Evolutionary conservation across 2,888 invertebrate species (phyloP), one percentile per base, ranked within the genome.

Genomic region (Pocota personata): DNA sequence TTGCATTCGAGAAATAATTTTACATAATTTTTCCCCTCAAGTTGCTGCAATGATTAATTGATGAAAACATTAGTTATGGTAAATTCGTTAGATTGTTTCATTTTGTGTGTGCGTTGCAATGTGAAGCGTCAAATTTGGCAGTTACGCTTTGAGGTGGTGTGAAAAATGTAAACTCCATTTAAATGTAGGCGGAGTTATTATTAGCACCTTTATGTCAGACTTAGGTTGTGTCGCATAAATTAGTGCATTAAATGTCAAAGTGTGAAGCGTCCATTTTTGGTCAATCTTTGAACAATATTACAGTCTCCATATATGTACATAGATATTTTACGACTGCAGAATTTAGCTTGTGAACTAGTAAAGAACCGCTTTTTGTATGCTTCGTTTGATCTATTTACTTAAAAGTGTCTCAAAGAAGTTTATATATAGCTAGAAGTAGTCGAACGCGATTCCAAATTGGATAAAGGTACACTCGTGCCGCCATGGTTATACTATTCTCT

Each of bases 21-120:
- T 62, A 62, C 62, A 46, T 46, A 62, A 62, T 19, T 48, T 30
- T 48, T 32, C 12, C n/a, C 21, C 21, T 48, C 6, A 46, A 30
- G 19, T 64, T 46, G 7, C 16, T 19, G 10, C 32, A 21, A 21
- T 48, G 46, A 64, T 52, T 52, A 27, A 52, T 48, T 48, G 64
- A 46, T 46, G 30, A 16, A 4, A 8, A n/a, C 3, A 46, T 62
- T 27, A 30, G 19, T 30, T 30, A 43, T 24, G 24, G 40, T 60
- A 43, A 60, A 14, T 14, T 40, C 5, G 27, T 43, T 43, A 37
- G 24, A 37, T 60, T 32, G 10, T 8, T 1, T 6, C 6, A 21
- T 19, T 21, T 58, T 19, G 19, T 19, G 3, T 35, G 35, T 35
- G 21, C 35, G 19, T 35, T 35, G 35, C 35, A 58, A 19, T 35